phyloP scores from a whole-genome alignment of 2,113 vertebrate species.

The Dromiciops gliroides region DNA sequence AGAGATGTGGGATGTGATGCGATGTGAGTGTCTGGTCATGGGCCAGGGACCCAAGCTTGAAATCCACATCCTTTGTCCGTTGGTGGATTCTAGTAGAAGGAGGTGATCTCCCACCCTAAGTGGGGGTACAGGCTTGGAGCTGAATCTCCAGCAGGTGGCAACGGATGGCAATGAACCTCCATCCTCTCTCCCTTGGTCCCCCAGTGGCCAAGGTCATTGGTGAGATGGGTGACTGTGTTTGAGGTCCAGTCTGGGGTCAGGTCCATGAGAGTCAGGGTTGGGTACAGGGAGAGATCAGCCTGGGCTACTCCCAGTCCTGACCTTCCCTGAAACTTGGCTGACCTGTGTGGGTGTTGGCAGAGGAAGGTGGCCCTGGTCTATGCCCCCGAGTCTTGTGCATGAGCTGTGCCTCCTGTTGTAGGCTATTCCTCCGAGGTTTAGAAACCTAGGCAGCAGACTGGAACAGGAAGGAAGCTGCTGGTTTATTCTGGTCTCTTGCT shows the following conservation, averaged over 20 bases:
- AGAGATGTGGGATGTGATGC: not conserved
- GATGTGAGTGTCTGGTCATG: not conserved
- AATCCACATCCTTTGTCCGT: not conserved
- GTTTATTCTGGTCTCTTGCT: slow-evolving; percentile 59
- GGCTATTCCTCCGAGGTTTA: not conserved
- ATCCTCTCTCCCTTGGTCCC: not conserved
- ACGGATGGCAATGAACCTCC: not conserved
- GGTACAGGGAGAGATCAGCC: not conserved
- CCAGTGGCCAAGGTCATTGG: not conserved
- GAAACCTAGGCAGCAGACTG: not conserved
- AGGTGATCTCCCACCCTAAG: not conserved
- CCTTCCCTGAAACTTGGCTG: not conserved
- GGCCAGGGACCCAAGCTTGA: not conserved
- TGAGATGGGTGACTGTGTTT: too few species aligned
- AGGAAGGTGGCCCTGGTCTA: not conserved
- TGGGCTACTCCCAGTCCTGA: not conserved
- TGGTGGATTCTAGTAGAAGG: not conserved
- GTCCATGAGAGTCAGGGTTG: not conserved
- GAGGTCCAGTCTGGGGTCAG: not conserved
- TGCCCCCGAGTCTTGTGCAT: not conserved
- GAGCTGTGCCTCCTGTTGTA: not conserved
- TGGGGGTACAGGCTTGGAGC: not conserved
- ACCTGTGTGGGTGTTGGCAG: not conserved
- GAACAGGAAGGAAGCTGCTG: slow-evolving; percentile 64
- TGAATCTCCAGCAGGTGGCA: not conserved